A percentile compares a stretch with the other conserved stretches of the same genome.
phyloP scores from a whole-genome alignment of 2,888 invertebrate species.

The Drosophila emarginata region DNA sequence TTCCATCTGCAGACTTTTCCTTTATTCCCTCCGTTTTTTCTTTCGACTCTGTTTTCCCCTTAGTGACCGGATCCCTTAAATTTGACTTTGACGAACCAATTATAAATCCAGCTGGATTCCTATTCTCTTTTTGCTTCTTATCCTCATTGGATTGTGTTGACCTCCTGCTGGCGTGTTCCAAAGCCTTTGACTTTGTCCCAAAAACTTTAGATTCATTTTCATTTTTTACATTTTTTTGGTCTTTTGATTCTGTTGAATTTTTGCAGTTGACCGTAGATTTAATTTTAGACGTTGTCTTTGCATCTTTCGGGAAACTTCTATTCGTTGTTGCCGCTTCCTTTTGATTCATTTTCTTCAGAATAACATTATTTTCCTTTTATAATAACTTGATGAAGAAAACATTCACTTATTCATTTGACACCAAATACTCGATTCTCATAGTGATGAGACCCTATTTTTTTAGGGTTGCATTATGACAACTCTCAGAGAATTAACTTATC shows the following conservation, averaged over 20 bases:
- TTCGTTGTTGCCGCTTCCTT: neutral
- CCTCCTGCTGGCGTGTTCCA: too few species aligned
- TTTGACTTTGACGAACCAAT: neutral
- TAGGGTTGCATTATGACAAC: neutral
- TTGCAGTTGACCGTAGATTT: neutral
- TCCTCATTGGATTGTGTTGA: too few species aligned
- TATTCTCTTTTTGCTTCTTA: neutral
- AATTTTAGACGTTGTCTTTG: neutral
- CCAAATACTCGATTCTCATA: neutral
- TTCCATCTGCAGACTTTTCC: too few species aligned
- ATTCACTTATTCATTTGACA: neutral
- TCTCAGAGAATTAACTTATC: too few species aligned
- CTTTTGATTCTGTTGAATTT: neutral
- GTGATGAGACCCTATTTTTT: neutral
- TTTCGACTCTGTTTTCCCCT: neutral
- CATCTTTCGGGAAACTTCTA: neutral
- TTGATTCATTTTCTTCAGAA: neutral
- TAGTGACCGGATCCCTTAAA: neutral
- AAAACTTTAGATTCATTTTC: too few species aligned
- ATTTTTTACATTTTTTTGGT: too few species aligned
- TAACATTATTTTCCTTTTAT: neutral
- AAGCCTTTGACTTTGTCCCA: too few species aligned
- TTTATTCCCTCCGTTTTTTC: neutral
- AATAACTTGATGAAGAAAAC: neutral
- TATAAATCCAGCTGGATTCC: neutral